phyloP scores from a whole-genome alignment of 2,888 invertebrate genomes.

The Drosophila buzzatii region DNA sequence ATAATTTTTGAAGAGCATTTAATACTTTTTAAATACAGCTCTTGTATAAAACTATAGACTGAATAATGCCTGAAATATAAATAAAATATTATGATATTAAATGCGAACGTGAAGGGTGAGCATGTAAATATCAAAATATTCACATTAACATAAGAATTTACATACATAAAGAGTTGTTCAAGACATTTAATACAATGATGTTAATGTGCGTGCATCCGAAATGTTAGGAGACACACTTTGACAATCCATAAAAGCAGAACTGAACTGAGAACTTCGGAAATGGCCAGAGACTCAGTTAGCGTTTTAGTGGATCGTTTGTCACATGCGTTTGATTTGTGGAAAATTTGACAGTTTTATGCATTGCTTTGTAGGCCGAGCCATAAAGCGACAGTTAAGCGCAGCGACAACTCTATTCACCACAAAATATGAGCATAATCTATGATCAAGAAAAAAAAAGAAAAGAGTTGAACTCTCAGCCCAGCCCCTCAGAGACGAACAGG shows the following conservation, averaged over 20 bases:
- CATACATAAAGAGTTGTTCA: not conserved
- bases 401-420: constrained; percentile 57
- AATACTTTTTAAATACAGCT: no score
- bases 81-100: no score
- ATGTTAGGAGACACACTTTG: not conserved
- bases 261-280: not conserved
- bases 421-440: constrained; percentile 17
- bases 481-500: constrained; percentile 32
- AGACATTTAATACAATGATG: not conserved
- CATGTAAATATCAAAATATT: not conserved
- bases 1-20: no score
- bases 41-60: no score
- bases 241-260: not conserved
- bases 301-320: constrained; percentile 45
- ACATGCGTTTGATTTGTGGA: constrained; percentile 51
- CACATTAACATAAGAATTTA: not conserved
- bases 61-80: no score
- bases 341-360: constrained; percentile 65
- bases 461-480: no score
- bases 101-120: not conserved
- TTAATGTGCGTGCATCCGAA: not conserved
- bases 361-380: constrained; percentile 18
- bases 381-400: constrained; percentile 45
- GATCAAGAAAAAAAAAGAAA: not conserved
- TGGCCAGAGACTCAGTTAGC: not conserved